Conservation (phyloP, 35 echinoderm and acorn worm genomes). For the Ptychodera flava region DNA sequence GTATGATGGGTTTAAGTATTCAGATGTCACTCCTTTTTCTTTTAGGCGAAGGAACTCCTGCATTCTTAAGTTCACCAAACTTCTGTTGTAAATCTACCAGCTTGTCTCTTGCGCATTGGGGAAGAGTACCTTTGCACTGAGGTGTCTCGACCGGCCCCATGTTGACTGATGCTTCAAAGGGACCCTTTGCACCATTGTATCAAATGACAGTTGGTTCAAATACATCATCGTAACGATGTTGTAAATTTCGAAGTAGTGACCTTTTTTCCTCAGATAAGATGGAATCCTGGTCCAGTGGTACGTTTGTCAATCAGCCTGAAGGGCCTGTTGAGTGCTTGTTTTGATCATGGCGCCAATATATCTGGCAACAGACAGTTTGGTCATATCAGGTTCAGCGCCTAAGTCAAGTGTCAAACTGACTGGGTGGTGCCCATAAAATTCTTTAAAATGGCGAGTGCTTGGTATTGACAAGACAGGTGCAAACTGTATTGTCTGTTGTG, state of each 20-base stretch:
- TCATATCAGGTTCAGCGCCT: background rate
- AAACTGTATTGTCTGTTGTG: background rate
- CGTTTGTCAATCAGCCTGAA: too few species aligned
- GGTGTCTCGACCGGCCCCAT: background rate
- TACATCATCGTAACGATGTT: too few species aligned
- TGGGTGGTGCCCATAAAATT: background rate
- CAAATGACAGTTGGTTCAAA: background rate
- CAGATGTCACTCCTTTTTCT: conserved; percentile 31
- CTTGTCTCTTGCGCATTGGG: conserved; percentile 18
- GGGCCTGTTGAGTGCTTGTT: too few species aligned
- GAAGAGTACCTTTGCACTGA: background rate
- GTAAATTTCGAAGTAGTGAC: background rate
- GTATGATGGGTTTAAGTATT: conserved; percentile 47
- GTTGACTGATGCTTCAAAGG: too few species aligned
- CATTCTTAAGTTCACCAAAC: conserved; percentile 39
- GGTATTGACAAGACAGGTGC: background rate
- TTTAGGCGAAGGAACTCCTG: conserved; percentile 38
- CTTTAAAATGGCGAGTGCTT: background rate
- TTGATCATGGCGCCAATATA: too few species aligned
- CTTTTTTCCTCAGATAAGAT: background rate
- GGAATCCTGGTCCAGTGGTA: background rate
- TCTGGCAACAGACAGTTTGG: too few species aligned
- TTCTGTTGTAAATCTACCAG: conserved; percentile 47
- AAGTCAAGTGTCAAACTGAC: background rate
- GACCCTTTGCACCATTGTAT: too few species aligned